phyloP scores from a whole-genome alignment of 2,113 vertebrate genomes.

The Engraulis encrasicolus region DNA sequence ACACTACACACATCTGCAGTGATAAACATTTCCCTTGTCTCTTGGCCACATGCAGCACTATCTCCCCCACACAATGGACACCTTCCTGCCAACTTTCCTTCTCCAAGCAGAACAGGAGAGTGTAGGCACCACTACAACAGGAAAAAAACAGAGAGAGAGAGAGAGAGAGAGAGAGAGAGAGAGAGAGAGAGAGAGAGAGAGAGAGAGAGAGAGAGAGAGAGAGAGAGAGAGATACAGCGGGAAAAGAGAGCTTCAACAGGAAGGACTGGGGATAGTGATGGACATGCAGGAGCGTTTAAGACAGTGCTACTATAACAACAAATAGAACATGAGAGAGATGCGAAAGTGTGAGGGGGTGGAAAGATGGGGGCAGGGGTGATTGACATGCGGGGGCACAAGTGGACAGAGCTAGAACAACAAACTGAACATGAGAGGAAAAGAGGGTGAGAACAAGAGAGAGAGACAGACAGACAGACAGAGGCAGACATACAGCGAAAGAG shows the following conservation, averaged over 20 bases:
- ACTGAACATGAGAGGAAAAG: not conserved
- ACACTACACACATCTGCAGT: conserved; percentile 46
- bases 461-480: conserved; percentile 34
- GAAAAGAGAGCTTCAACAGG: no score
- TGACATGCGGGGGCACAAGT: not conserved
- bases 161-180: no score
- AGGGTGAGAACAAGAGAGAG: conserved; percentile 29
- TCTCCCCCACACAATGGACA: conserved; percentile 30
- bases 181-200: no score
- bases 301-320: no score
- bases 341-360: no score
- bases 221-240: no score
- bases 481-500: conserved; percentile 17
- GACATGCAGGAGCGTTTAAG: not conserved
- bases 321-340: no score
- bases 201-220: no score
- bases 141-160: no score
- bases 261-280: not conserved
- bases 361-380: not conserved
- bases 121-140: not conserved
- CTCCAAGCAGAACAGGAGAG: not conserved
- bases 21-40: conserved; percentile 48
- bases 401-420: not conserved
- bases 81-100: conserved; percentile 44
- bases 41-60: conserved; percentile 12